phyloP scores from a whole-genome alignment of 1,140 invertebrate genomes.

The Eubasilissa regina region DNA sequence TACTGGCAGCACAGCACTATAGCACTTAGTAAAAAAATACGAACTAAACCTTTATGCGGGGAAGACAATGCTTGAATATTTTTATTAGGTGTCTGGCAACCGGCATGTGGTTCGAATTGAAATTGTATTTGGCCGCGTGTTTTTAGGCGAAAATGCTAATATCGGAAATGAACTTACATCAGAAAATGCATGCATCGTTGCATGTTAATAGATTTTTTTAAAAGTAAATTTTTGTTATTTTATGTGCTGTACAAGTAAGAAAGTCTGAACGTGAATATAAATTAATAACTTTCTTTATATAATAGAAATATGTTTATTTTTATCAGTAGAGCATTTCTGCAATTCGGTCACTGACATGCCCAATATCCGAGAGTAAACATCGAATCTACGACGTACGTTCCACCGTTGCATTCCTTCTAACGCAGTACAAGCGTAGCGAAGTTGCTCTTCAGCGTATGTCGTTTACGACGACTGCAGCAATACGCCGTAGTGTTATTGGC shows the following conservation, averaged over 20 bases:
- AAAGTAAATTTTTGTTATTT: background rate
- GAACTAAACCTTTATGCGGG: background rate
- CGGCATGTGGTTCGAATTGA: constrained; percentile 35
- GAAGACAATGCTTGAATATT: constrained; percentile 12
- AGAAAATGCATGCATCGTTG: background rate
- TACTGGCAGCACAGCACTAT: background rate
- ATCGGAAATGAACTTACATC: background rate
- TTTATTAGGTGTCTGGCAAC: constrained; percentile 1
- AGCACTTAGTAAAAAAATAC: constrained; percentile 7
- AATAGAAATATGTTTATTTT: constrained; percentile 53
- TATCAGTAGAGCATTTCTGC: constrained; percentile 52
- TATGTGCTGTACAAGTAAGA: background rate
- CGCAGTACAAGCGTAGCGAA: background rate
- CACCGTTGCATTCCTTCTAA: background rate
- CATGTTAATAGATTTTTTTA: constrained; percentile 3
- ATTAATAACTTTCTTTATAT: constrained; percentile 33
- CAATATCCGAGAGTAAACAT: constrained; percentile 34
- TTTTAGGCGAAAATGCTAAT: constrained; percentile 30
- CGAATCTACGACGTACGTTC: constrained; percentile 4
- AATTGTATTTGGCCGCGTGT: constrained; percentile 29
- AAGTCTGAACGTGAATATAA: constrained; percentile 7
- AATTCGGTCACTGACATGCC: constrained; percentile 54
- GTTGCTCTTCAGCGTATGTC: constrained; percentile 35
- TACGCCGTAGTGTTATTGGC: constrained; percentile 49
- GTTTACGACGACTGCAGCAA: constrained; percentile 23